Percentiles rank a stretch among this genome's conserved stretches.
Conservation (phyloP, 2,797 vertebrate species). For the Antrozous pallidus region DNA sequence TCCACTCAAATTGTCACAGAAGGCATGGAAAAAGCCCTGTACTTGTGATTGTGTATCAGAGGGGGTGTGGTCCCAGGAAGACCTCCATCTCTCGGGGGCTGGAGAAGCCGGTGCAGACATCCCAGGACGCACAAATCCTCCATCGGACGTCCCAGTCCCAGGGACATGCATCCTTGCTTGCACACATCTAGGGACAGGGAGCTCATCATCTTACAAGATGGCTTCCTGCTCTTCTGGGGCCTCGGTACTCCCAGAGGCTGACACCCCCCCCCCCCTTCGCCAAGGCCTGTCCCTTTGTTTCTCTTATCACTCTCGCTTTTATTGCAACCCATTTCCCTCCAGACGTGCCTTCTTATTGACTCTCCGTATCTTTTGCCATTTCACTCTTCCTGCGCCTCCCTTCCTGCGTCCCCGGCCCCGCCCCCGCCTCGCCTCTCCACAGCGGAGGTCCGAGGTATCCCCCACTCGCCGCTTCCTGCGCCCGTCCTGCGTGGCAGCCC, state of each 20-base stretch:
- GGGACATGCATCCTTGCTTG: not conserved
- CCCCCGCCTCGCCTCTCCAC: rapidly evolving
- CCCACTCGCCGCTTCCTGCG: not conserved
- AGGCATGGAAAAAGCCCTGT: rapidly evolving
- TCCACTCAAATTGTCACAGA: not conserved
- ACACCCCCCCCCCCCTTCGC: not conserved
- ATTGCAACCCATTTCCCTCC: not conserved
- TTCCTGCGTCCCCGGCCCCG: too few species aligned
- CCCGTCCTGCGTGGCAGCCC: not conserved
- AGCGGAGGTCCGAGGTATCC: too few species aligned
- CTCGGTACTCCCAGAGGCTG: not conserved
- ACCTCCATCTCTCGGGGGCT: rapidly evolving
- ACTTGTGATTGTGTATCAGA: rapidly evolving
- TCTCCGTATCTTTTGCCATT: not conserved
- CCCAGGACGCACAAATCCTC: not conserved
- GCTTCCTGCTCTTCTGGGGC: too few species aligned
- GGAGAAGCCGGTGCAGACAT: not conserved
- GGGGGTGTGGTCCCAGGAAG: not conserved
- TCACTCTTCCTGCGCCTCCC: not conserved
- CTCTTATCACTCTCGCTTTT: not conserved
- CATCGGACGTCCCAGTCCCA: not conserved
- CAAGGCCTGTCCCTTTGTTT: not conserved
- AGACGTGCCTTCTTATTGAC: not conserved
- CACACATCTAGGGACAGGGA: not conserved
- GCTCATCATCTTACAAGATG: not conserved